Base-by-base conservation (phyloP, 2,797 vertebrate genomes). In the Pyrocephalus nanus region DNA sequence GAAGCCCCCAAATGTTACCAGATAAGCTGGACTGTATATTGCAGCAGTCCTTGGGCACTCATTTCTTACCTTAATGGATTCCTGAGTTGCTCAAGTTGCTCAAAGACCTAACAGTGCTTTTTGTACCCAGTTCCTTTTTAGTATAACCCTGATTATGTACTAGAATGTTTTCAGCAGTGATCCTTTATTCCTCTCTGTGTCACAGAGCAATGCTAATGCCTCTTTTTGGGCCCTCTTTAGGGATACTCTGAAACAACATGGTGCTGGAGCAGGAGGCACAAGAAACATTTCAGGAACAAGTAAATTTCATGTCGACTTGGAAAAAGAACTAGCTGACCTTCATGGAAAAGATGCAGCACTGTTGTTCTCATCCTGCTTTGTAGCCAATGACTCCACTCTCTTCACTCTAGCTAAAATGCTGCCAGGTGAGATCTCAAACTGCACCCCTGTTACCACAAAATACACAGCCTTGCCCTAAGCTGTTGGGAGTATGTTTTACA, bases 201-300 rank as follows among this genome's bases (percentile, higher is more conserved):
- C 4, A 4, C 1, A 2, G 48, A 38, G 40, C 65, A 75, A 26
- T 5, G 6, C 71, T 93, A 12, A 93, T 26, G 19, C 34, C 13
- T 87, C 36, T 86, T 23, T 80, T 86, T 88, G 67, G 92, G 36
- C 30, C 11, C 17, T 71, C 38, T 77, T 60, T 76, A 99, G 99
- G 98, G 98, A 99, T 30, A 99, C 98, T 38, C 96, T 99, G 95
- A 98, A 97, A 94, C 98, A 98, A 54, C 99, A 99, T 23, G 99
- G 99, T 34, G 99, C 99, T 2, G 99, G 99, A 50, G 99, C 99
- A 9, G 99, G 99, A 58, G 99, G 99, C 13, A 99, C 99, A 16
- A 98, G 99, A 83, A 99, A 99, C 96, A 99, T 99, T 95, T 99
- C 99, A 1, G 99, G 99, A 85, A 99, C 99, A 14, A 99, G 99